Evolutionary conservation across 2,888 invertebrate species (phyloP).

Genomic region (Anticlea derivata): DNA sequence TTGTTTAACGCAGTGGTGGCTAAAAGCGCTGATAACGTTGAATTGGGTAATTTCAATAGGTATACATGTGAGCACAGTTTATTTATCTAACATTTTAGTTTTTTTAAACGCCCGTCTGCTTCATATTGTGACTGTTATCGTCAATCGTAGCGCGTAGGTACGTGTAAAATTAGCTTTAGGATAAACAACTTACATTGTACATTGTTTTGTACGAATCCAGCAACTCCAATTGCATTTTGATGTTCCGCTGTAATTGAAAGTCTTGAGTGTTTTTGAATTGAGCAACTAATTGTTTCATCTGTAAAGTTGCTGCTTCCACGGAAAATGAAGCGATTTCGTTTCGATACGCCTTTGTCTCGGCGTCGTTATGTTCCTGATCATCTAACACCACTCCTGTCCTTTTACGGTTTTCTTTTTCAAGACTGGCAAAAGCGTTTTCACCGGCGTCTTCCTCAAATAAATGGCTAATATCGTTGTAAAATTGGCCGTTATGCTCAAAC

Average conservation of each 20-base stretch:
- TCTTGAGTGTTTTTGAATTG: slow-evolving; percentile 24
- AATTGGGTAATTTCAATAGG: too few species aligned
- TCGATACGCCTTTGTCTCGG: slow-evolving; percentile 15
- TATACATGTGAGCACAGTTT: too few species aligned
- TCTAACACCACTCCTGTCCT: slow-evolving; percentile 49
- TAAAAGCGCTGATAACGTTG: too few species aligned
- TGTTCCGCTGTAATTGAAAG: neutral
- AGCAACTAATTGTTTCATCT: slow-evolving; percentile 38
- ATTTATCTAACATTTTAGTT: too few species aligned
- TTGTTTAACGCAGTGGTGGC: too few species aligned
- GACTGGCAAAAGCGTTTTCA: slow-evolving; percentile 32
- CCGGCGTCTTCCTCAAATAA: slow-evolving; percentile 34
- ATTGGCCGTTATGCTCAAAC: slow-evolving; percentile 46
- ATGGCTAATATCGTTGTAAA: slow-evolving; percentile 31
- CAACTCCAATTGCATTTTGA: slow-evolving; percentile 32
- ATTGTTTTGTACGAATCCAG: slow-evolving; percentile 46
- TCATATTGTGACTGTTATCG: too few species aligned
- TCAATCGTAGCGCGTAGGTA: too few species aligned
- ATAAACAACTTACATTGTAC: slow-evolving; percentile 49
- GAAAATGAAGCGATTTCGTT: slow-evolving; percentile 43
- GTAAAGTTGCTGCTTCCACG: slow-evolving; percentile 37
- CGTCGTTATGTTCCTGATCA: slow-evolving; percentile 36
- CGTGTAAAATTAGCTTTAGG: too few species aligned
- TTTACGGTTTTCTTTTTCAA: slow-evolving; percentile 40
- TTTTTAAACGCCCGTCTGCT: too few species aligned